Evolutionary conservation across 2,113 vertebrate species (phyloP).

Genomic region (Rattus rattus): DNA sequence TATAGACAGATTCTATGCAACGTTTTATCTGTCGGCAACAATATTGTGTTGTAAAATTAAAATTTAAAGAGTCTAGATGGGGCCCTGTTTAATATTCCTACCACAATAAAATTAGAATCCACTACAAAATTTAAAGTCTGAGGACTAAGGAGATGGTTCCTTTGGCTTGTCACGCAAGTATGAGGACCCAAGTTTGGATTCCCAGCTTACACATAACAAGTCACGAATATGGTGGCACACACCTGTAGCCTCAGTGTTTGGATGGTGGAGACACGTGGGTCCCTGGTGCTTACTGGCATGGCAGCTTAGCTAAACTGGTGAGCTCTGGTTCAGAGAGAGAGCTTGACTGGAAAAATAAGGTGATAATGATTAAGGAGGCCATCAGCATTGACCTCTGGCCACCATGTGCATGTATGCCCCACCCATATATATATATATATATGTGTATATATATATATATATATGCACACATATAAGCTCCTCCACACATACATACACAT

Average conservation of each 20-base stretch:
- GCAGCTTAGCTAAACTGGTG: background rate
- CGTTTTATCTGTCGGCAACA: background rate
- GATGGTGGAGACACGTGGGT: too few relatives aligned
- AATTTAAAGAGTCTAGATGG: background rate
- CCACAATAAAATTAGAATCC: background rate
- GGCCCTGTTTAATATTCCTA: background rate
- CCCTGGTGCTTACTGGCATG: background rate
- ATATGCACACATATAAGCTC: background rate
- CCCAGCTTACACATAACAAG: background rate
- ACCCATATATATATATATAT: too few relatives aligned
- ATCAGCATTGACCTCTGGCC: background rate
- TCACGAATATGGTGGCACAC: background rate
- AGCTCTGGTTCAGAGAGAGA: background rate
- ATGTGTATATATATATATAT: too few relatives aligned
- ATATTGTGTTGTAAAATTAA: background rate
- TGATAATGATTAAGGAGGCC: background rate
- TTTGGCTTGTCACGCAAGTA: background rate
- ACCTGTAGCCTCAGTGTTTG: too few relatives aligned
- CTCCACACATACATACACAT: background rate
- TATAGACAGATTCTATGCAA: background rate
- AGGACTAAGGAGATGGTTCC: background rate
- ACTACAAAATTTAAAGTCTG: background rate
- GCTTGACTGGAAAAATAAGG: background rate
- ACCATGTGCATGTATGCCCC: background rate
- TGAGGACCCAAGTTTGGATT: background rate